phyloP scores from a whole-genome alignment of 1,140 invertebrate genomes.

The Trypoxylus dichotomus region DNA sequence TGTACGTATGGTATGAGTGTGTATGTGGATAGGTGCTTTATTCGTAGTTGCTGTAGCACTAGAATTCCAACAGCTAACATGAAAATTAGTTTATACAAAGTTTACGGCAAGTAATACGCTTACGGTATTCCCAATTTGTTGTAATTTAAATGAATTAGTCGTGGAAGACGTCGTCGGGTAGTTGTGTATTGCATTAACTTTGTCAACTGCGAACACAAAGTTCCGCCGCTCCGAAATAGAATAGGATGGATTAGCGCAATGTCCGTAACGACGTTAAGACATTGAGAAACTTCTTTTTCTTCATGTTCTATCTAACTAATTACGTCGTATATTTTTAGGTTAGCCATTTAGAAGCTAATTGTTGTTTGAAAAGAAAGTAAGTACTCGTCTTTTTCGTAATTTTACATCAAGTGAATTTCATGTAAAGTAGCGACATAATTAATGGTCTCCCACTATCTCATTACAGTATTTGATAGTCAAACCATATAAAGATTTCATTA shows the following conservation, averaged over 20 bases:
- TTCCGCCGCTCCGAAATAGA: background rate
- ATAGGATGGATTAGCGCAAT: background rate
- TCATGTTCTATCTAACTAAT: background rate
- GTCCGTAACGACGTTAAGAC: background rate
- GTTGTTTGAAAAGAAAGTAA: no score
- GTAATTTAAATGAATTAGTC: background rate
- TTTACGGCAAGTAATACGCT: conserved; percentile 2
- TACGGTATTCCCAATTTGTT: conserved; percentile 5
- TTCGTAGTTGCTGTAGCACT: background rate
- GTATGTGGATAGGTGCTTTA: background rate
- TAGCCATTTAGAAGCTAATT: no score
- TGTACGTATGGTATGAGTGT: background rate
- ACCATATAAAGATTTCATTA: no score
- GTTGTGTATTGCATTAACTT: background rate
- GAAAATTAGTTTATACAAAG: background rate
- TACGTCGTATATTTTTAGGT: background rate
- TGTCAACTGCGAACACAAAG: background rate
- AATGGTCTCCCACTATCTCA: no score
- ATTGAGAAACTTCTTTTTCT: background rate
- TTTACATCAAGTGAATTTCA: no score
- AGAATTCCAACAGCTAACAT: background rate
- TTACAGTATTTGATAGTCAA: no score
- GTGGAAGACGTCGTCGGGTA: background rate
- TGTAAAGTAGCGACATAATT: no score
- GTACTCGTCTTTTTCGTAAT: no score